These are phyloP conservation scores for Ganaspis brasiliensis DNA, from an alignment of 2,888 invertebrate species.

Conservation along the genomic window DNA sequence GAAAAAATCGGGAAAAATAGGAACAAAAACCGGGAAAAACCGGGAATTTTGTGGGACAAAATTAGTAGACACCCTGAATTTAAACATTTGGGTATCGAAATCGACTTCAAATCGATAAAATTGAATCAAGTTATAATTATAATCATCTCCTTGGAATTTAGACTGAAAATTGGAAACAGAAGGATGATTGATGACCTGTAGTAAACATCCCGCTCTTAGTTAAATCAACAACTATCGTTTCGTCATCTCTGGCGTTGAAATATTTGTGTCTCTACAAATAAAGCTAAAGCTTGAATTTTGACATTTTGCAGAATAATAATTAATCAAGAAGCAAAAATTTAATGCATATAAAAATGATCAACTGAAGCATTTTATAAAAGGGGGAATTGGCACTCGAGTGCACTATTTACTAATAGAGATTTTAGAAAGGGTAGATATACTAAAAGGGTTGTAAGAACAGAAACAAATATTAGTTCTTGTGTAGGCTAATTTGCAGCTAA, in stretches of 20 bases:
- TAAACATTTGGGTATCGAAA: not conserved
- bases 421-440: not conserved
- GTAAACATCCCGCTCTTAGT: slow-evolving; percentile 27
- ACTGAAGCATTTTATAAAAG: not conserved
- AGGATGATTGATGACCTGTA: slow-evolving; percentile 12
- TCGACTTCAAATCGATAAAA: not conserved
- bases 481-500: not conserved
- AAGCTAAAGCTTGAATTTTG: not conserved
- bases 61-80: too few relatives aligned
- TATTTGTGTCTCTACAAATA: not conserved
- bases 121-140: not conserved
- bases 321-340: not conserved
- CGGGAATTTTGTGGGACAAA: too few relatives aligned
- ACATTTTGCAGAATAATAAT: not conserved
- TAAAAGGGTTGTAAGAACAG: not conserved
- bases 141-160: not conserved
- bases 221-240: slow-evolving; percentile 18
- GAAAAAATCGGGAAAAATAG: too few relatives aligned
- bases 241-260: not conserved
- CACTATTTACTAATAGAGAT: not conserved
- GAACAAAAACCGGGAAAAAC: too few relatives aligned
- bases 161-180: slow-evolving; percentile 23
- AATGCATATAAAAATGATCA: too few relatives aligned
- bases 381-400: not conserved
- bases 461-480: slow-evolving; percentile 6